Conservation (phyloP, 2,797 vertebrate species). For the Sebastes ruberrimus region DNA sequence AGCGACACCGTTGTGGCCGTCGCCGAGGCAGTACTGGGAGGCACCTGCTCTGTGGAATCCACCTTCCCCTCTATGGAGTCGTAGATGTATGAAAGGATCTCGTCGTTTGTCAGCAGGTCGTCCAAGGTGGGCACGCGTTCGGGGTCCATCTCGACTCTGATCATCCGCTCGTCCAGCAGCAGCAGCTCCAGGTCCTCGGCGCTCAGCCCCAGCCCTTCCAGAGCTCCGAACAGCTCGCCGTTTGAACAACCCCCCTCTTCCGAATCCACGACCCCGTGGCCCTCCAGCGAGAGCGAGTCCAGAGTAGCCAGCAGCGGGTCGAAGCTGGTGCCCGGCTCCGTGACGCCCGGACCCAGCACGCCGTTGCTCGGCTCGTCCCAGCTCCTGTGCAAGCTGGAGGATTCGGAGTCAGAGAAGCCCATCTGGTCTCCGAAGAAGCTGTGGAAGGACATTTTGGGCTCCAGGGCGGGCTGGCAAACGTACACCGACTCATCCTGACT, state of each 20-base stretch:
- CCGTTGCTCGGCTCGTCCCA: constrained; percentile 10
- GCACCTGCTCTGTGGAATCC: constrained; percentile 9
- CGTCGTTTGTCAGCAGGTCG: constrained; percentile 73
- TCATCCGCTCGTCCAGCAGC: constrained; percentile 85
- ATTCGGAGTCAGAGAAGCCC: constrained; percentile 51
- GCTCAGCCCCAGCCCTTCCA: constrained; percentile 83
- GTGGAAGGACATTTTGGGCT: constrained; percentile 75
- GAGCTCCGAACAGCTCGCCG: constrained; percentile 78
- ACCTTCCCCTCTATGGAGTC: constrained; percentile 68
- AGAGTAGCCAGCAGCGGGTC: constrained; percentile 82
- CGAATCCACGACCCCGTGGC: constrained; percentile 48
- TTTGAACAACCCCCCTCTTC: constrained; percentile 80
- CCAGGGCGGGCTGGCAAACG: constrained; percentile 68
- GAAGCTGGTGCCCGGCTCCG: constrained; percentile 60
- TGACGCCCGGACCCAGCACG: background rate
- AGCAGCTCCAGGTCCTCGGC: constrained; percentile 85
- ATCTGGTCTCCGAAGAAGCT: constrained; percentile 66
- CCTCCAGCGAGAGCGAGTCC: constrained; percentile 80
- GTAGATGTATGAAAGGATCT: constrained; percentile 83
- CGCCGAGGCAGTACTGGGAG: background rate
- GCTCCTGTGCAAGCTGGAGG: constrained; percentile 35
- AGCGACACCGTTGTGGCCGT: constrained; percentile 5
- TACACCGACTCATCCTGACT: constrained; percentile 85
- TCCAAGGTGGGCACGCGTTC: constrained; percentile 72
- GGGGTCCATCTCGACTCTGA: constrained; percentile 80